A percentile compares a stretch with the other conserved stretches of the same genome.
Evolutionary conservation across 2,113 vertebrate species (phyloP).

Genomic region (Xyliphius kryptos): DNA sequence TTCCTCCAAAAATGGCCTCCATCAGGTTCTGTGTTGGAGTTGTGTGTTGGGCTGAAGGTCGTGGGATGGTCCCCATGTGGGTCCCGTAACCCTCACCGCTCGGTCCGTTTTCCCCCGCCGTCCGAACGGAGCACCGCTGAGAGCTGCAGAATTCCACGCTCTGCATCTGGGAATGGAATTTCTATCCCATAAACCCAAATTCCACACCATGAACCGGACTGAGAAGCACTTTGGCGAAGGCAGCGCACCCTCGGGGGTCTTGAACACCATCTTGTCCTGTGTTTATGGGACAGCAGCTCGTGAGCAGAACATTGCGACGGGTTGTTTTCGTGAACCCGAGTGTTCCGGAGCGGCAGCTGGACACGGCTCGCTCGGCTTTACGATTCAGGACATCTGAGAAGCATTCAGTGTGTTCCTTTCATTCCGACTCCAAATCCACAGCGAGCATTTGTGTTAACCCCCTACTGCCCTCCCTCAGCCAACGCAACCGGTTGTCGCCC

Average conservation of each 20-base stretch:
- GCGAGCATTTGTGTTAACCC: too few species aligned
- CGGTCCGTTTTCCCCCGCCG: too few species aligned
- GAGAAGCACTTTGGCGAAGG: not conserved
- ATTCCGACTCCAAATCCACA: too few species aligned
- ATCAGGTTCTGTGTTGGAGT: too few species aligned
- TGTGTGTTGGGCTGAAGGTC: too few species aligned
- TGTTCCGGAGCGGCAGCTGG: not conserved
- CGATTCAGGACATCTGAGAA: slow-evolving; percentile 36
- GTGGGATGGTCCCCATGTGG: too few species aligned
- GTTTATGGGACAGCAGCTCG: slow-evolving; percentile 13
- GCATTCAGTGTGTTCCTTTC: slow-evolving; percentile 9
- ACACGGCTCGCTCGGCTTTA: not conserved
- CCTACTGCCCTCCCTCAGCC: too few species aligned
- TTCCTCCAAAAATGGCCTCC: too few species aligned
- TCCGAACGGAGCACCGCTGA: too few species aligned
- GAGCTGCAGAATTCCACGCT: too few species aligned
- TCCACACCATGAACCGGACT: not conserved
- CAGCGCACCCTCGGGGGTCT: not conserved
- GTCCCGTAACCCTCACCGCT: too few species aligned
- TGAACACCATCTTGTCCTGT: slow-evolving; percentile 6
- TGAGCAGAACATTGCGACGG: slow-evolving; percentile 4
- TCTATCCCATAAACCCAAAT: not conserved
- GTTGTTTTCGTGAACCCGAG: slow-evolving; percentile 1
- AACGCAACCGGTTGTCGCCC: too few species aligned
- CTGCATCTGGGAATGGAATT: not conserved